Conservation (phyloP, 2,113 vertebrate species). For the Gorsachius goisagi region DNA sequence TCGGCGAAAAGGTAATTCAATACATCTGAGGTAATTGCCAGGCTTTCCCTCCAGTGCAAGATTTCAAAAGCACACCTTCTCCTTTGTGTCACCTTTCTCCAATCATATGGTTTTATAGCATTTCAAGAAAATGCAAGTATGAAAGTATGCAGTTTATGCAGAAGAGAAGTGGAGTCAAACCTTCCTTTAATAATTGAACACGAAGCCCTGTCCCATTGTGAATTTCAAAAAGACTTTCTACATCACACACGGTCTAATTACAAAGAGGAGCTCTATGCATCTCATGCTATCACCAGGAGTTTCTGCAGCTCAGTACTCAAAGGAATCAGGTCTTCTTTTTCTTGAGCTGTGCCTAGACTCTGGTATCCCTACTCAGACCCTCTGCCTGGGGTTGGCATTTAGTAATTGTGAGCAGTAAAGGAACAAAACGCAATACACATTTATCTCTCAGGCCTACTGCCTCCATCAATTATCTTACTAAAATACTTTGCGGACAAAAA, state of each 20-base stretch:
- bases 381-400: not conserved
- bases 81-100: not conserved
- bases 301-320: not conserved
- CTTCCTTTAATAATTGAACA: not conserved
- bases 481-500: not conserved
- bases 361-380: not conserved
- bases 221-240: not conserved
- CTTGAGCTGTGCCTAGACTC: not conserved
- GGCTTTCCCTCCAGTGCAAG: not conserved
- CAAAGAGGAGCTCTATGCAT: not conserved
- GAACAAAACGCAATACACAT: fast-evolving
- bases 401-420: not conserved
- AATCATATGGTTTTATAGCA: not conserved
- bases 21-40: too few species aligned
- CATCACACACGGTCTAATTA: not conserved
- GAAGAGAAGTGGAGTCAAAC: not conserved
- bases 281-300: not conserved
- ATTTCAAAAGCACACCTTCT: not conserved
- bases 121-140: not conserved
- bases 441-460: not conserved
- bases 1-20: too few species aligned
- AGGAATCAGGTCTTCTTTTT: not conserved
- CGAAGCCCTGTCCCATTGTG: not conserved
- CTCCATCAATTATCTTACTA: not conserved
- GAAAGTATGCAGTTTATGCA: not conserved